Evolutionary conservation across 2,797 vertebrate genomes (phyloP), one percentile per base, ranked within the genome.

Genomic region (Pygocentrus nattereri): DNA sequence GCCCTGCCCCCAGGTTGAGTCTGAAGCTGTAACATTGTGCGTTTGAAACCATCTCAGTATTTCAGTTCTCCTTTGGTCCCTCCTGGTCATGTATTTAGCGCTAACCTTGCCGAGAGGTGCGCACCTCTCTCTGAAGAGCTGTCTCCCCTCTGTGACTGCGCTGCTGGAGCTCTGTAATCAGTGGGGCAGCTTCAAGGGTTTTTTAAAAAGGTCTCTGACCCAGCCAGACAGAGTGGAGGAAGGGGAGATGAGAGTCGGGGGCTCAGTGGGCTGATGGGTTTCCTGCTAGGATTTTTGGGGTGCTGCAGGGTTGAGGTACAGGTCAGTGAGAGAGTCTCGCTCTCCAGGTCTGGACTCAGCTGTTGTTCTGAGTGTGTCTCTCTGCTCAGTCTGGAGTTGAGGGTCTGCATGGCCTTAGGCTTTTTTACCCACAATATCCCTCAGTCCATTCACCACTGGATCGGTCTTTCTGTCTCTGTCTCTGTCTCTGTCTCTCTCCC

Each of bases 41-140:
- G 1, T 81, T 58, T 72, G 59, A 76, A 72, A 30, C 67, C 80
- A 65, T 73, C 65, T 74, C 67, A 27, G 38, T 70, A 80, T 82
- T 75, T 80, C 67, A 13, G 71, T 78, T 79, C 38, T 82, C 56
- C 71, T 61, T 82, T 23, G 41, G 16, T 47, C 12, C 58, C 65
- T 49, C 65, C 47, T 72, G 78, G 47, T 83, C 44, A 19, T 67
- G 81, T 61, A 61, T 50, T 68, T 80, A 54, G 44, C 50, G 19
- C 72, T 76, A 73, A 84, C 78, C 83, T 86, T 86, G 80, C 77
- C 78, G 70, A 78, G 78, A 82, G 74, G 65, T 78, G 74, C 41
- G 49, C 56, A 38, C 41, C 41, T 67, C 41, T 58, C 74, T 67
- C 68, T 61, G 30, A 21, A 64, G 64, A 70, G 64, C 19, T 75